Evolutionary conservation across 2,113 vertebrate genomes (phyloP).

Genomic region (Lophochroa leadbeateri): DNA sequence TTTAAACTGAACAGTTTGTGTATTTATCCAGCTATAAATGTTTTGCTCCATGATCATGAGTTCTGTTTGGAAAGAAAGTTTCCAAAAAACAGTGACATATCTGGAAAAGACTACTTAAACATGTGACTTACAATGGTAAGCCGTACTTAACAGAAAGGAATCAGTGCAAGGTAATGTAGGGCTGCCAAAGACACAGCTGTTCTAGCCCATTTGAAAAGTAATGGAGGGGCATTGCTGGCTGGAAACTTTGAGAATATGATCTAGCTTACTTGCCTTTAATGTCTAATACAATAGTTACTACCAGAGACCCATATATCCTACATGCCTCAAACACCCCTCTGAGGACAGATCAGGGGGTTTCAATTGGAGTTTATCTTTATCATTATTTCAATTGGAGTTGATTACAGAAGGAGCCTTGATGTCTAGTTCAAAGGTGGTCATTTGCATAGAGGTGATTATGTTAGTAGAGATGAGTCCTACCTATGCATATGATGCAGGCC

Average conservation of each 20-base stretch:
- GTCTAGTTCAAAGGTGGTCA: not conserved
- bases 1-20: conserved; percentile 61
- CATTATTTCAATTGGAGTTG: too few species aligned
- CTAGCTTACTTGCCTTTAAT: not conserved
- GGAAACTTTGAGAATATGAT: not conserved
- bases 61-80: conserved; percentile 28
- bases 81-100: conserved; percentile 8
- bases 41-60: conserved; percentile 10
- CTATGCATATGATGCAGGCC: not conserved
- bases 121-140: not conserved
- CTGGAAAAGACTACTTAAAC: not conserved
- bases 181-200: not conserved
- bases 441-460: not conserved
- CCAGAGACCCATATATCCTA: not conserved
- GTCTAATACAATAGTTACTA: not conserved
- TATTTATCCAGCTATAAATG: conserved; percentile 56
- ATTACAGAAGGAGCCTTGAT: not conserved
- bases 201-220: not conserved
- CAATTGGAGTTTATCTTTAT: not conserved
- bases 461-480: not conserved
- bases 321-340: not conserved
- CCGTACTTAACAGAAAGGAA: not conserved
- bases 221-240: not conserved
- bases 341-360: not conserved
- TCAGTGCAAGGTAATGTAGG: not conserved